These are phyloP conservation scores for Pristionchus japonicus DNA, from an alignment of 2,888 invertebrate species.

Conservation along the genomic window DNA sequence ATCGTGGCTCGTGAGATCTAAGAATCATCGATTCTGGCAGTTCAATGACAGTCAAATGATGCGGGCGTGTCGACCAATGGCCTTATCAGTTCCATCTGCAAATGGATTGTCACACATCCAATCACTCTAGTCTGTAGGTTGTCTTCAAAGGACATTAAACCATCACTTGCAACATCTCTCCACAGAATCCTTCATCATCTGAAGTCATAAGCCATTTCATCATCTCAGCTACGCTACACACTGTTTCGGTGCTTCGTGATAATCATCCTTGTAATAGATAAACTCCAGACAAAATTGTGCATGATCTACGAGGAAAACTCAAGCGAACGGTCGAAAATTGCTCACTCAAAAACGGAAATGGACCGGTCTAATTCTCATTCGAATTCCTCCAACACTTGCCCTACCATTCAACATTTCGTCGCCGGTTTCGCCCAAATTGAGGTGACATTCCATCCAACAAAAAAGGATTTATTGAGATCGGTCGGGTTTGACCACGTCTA, in stretches of 20 bases:
- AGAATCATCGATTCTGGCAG: neutral
- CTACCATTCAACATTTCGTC: neutral
- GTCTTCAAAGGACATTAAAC: neutral
- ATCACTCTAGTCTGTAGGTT: neutral
- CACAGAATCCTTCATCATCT: neutral
- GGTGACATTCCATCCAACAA: neutral
- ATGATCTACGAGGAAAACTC: neutral
- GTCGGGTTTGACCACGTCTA: neutral
- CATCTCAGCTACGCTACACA: neutral
- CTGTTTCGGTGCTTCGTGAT: neutral
- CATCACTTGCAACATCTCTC: neutral
- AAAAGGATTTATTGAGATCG: neutral
- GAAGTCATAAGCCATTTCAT: neutral
- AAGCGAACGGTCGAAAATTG: neutral
- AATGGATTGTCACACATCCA: neutral
- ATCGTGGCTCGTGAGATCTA: neutral
- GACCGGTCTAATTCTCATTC: neutral
- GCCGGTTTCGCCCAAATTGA: neutral
- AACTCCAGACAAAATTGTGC: neutral
- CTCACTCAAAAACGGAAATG: neutral
- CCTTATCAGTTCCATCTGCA: constrained; percentile 36
- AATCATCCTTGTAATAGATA: neutral
- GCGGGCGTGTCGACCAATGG: neutral
- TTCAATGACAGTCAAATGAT: neutral
- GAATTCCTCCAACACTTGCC: neutral